Base-by-base conservation (phyloP, 2,797 vertebrate species). In the Sciurus carolinensis region DNA sequence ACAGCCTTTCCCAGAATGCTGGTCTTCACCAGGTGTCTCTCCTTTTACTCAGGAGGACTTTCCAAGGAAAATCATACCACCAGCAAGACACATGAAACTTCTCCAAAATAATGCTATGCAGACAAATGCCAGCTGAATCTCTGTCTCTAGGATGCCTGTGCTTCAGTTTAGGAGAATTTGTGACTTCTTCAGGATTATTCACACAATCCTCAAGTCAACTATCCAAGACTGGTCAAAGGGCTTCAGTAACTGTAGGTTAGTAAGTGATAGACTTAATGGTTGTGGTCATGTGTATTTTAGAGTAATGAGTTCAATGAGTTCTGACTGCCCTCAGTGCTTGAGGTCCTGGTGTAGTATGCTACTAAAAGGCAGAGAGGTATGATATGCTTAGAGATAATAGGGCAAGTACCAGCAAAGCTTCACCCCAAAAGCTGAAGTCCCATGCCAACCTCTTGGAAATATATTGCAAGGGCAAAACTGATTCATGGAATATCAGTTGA, bases 31-130 rank as follows among this genome's bases (percentile, higher is more conserved):
- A 93, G 59, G 80, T 91, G 39, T 79, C 80, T 52, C 14, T 83
- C 52, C 47, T 94, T 67, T 87, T 71, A 54, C 50, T 89, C 85
- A 57, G 57, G 44, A 91, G 76, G 77, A 75, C 81, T 97, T 92
- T 96, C 93, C 93, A 44, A 77, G 77, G 90, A 96, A 97, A 91
- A 85, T 30, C 73, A 93, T 54, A 26, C 64, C 50, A 18, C 20
- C 1, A 36, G 64, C 30, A 52, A 83, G 76, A 81, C 39, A 26
- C 11, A 15, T 0, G 30, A 24, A 39, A 17, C 57, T 54, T 47
- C 54, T 90, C 62, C 39, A 7, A 2, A 18, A 79, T 2, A 20
- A 22, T 5, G 5, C 50, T 7, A 4, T 7, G 36, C 20, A 87
- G 30, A n/a, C 13, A 24, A 42, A 73, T 39, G 30, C 7, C n/a